Conservation (phyloP, 2,797 vertebrate genomes). For the Enteromius argenteus region DNA sequence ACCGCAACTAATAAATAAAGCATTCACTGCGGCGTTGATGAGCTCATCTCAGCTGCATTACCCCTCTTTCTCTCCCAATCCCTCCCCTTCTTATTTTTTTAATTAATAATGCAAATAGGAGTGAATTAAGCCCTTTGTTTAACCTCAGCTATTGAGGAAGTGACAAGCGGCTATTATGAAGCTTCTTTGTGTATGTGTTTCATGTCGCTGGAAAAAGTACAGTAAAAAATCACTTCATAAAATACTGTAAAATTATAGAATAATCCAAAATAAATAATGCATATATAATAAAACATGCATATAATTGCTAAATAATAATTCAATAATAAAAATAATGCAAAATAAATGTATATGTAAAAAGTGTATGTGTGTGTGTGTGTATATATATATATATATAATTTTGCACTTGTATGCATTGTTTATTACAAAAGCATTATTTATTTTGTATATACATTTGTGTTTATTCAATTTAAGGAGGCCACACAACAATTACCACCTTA, state of each 20-base stretch:
- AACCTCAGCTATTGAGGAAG: slow-evolving; percentile 24
- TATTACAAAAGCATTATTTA: background rate
- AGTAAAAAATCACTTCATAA: background rate
- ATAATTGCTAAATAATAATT: too few relatives aligned
- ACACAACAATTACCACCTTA: background rate
- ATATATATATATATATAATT: too few relatives aligned
- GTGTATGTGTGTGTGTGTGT: too few relatives aligned
- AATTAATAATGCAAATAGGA: slow-evolving; percentile 51
- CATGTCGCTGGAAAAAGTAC: background rate
- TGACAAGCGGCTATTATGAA: slow-evolving; percentile 6
- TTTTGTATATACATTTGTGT: background rate
- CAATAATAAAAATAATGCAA: too few relatives aligned
- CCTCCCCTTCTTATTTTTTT: slow-evolving; percentile 14
- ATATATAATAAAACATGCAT: too few relatives aligned
- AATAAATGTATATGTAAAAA: too few relatives aligned
- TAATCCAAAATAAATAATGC: too few relatives aligned
- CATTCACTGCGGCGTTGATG: slow-evolving; percentile 45
- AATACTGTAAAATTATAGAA: background rate
- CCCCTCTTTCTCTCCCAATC: background rate
- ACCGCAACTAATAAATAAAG: slow-evolving; percentile 54
- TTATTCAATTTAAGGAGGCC: background rate
- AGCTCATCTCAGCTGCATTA: slow-evolving; percentile 38
- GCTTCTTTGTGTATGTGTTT: background rate
- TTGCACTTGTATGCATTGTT: background rate
- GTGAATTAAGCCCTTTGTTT: slow-evolving; percentile 41